Conservation (phyloP, 2,113 vertebrate genomes). For the Tringa solitaria region DNA sequence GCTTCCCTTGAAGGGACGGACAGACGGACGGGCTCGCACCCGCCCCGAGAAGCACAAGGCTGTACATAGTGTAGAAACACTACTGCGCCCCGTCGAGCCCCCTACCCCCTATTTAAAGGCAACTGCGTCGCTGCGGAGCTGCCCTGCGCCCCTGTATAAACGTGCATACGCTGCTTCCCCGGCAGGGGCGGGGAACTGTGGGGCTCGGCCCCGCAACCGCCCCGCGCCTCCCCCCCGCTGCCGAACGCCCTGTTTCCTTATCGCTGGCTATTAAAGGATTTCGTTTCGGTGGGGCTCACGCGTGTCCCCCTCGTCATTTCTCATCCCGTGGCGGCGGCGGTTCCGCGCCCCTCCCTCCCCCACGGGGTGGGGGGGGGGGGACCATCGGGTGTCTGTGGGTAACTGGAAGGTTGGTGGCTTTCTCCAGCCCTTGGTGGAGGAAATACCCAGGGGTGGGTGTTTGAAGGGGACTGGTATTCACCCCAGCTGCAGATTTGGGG, state of each 20-base stretch:
- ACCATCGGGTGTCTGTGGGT: background rate
- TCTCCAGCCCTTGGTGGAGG: too few relatives aligned
- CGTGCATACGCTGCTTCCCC: conserved; percentile 35
- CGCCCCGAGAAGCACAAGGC: conserved; percentile 63
- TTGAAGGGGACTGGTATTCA: background rate
- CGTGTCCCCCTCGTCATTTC: background rate
- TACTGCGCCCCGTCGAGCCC: background rate
- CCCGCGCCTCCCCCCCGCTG: too few relatives aligned
- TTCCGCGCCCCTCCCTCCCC: background rate
- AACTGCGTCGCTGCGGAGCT: background rate
- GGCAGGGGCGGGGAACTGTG: background rate
- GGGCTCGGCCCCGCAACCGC: background rate
- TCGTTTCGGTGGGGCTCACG: conserved; percentile 44
- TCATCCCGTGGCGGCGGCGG: background rate
- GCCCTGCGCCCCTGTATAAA: background rate
- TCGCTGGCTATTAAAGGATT: conserved; percentile 73
- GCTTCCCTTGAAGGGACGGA: background rate
- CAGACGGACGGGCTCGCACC: background rate
- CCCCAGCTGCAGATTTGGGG: background rate
- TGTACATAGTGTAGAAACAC: conserved; percentile 68
- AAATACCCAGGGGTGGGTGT: too few relatives aligned
- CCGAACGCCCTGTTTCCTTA: conserved; percentile 2
- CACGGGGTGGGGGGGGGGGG: too few relatives aligned
- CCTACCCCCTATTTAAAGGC: conserved; percentile 16
- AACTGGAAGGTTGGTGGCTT: background rate